These are phyloP conservation scores for Saturnia japonica DNA, from an alignment of 2,888 invertebrate species.

Conservation along the genomic window DNA sequence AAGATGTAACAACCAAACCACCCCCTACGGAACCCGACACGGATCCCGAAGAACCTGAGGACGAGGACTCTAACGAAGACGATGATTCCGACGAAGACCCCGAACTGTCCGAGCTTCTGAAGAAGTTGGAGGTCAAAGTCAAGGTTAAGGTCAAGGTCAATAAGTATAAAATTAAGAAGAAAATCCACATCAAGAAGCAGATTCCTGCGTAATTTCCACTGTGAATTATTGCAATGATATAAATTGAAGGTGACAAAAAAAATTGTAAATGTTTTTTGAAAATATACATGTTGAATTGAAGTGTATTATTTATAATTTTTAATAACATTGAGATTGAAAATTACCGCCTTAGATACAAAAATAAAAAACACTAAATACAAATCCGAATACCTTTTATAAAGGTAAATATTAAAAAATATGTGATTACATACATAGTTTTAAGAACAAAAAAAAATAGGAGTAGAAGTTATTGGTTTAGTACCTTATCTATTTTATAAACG, in stretches of 20 bases:
- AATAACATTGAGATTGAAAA: no score
- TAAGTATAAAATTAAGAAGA: conserved; percentile 51
- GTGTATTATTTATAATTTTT: background rate
- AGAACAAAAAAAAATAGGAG: no score
- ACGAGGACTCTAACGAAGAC: conserved; percentile 37
- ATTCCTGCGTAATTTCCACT: background rate
- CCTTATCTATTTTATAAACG: no score
- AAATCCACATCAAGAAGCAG: conserved; percentile 26
- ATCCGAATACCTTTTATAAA: no score
- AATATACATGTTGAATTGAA: background rate
- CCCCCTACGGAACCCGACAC: conserved; percentile 19
- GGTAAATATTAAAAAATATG: no score
- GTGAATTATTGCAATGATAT: background rate
- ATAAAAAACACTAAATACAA: no score
- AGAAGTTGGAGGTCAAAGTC: conserved; percentile 62
- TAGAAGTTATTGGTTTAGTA: no score
- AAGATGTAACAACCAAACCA: conserved; percentile 17
- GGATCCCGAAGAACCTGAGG: conserved; percentile 31
- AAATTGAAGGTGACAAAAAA: background rate
- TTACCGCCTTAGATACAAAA: no score
- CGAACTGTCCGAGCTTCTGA: conserved; percentile 56
- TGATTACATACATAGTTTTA: no score
- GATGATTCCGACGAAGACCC: conserved; percentile 46
- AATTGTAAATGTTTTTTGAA: background rate
- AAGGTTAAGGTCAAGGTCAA: conserved; percentile 66